These are phyloP conservation scores for Ailuropoda melanoleuca DNA, from an alignment of 2,113 vertebrate genomes.

Conservation along the genomic window DNA sequence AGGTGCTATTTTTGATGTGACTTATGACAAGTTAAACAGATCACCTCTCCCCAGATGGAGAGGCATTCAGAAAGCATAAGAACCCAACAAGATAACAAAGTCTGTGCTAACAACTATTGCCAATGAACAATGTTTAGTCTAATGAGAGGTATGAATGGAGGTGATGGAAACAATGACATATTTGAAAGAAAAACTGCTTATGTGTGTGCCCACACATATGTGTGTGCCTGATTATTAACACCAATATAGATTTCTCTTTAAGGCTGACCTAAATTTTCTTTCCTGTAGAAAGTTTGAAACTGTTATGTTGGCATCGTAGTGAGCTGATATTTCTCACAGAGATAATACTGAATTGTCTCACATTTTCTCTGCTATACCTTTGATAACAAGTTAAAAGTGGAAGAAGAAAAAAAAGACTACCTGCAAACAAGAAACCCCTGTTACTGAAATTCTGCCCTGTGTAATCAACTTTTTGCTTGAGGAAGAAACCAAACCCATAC, in stretches of 20 bases:
- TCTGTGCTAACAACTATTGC: not conserved
- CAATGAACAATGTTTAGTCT: not conserved
- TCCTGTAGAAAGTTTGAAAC: conserved; percentile 51
- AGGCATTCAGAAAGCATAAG: not conserved
- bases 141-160: not conserved
- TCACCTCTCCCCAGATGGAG: not conserved
- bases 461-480: not conserved
- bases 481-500: not conserved
- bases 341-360: conserved; percentile 46
- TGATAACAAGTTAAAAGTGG: conserved; percentile 56
- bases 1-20: not conserved
- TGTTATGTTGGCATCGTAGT: not conserved
- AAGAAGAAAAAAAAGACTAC: not conserved
- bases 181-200: not conserved
- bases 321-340: conserved; percentile 49
- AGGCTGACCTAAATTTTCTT: conserved; percentile 65
- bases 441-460: not conserved
- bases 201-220: rapidly evolving
- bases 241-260: not conserved
- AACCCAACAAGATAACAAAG: not conserved
- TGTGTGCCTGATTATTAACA: not conserved
- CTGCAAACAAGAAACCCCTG: not conserved
- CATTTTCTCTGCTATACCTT: conserved; percentile 39
- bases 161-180: not conserved
- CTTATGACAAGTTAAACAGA: not conserved